A percentile compares a stretch with the other conserved stretches of the same genome.
Conservation (phyloP, 2,113 vertebrate species). For the Halcyon senegalensis region DNA sequence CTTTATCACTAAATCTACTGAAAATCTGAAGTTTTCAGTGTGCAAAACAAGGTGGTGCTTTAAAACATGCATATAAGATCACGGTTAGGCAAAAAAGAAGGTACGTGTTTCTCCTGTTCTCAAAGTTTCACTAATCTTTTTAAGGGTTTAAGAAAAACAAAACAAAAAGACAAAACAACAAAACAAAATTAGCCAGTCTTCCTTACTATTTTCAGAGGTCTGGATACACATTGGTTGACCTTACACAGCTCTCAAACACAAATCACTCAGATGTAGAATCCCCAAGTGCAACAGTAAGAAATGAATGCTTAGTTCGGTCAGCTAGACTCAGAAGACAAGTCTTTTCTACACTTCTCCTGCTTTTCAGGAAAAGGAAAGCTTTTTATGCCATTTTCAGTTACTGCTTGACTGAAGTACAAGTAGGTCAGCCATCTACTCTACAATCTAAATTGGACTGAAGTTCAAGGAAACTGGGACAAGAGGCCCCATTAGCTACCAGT, state of each 20-base stretch:
- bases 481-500: background rate
- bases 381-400: background rate
- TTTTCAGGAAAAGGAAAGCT: slow-evolving; percentile 19
- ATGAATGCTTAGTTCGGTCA: background rate
- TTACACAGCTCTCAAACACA: background rate
- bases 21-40: background rate
- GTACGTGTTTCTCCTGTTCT: background rate
- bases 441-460: background rate
- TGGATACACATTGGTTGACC: background rate
- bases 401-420: slow-evolving; percentile 1
- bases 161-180: background rate
- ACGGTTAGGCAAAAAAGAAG: background rate
- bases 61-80: background rate
- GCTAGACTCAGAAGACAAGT: background rate
- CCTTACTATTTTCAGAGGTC: background rate
- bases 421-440: slow-evolving; percentile 21
- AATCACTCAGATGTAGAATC: background rate
- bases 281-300: background rate
- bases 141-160: background rate
- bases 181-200: background rate
- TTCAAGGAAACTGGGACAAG: slow-evolving; percentile 28
- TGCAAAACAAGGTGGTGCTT: background rate
- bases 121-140: background rate
- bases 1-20: background rate
- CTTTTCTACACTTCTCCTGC: background rate